Evolutionary conservation across 2,888 invertebrate species (phyloP), one percentile per base, ranked within the genome.

Genomic region (Heliconius charithonia): DNA sequence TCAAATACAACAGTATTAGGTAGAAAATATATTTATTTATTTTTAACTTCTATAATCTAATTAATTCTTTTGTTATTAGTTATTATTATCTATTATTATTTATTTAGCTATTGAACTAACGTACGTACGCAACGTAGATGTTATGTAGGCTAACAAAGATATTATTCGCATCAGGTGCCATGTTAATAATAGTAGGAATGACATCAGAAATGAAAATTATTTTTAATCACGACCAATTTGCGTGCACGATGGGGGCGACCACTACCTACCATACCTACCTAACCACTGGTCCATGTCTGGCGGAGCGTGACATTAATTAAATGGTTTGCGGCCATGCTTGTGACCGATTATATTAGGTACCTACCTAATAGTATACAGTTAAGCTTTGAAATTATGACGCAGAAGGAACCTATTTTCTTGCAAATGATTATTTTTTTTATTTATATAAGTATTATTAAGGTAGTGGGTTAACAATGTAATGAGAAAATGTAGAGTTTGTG

Each of bases 131-230:
- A n/a, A n/a, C n/a, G 4, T 51, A 67, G 66, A 69, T 41, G 59
- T 70, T 71, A 62, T 72, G 67, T 76, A 76, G 80, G 84, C 83
- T 88, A 89, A 88, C 86, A 88, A 87, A 87, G 81, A 87, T 91
- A 93, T 94, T 93, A 92, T 85, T 84, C 93, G 94, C 93, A 91
- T 89, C 93, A 87, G 86, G 85, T 90, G 85, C 78, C 85, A 73
- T 80, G 66, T 85, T 94, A 94, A 94, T 89, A 78, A 81, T 66
- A 63, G 89, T 88, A 89, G 89, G 91, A 94, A 92, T 94, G 94
- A 94, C 95, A 95, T 91, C 91, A 91, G 92, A 93, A 92, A 93
- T 93, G 93, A 89, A 93, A 95, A 94, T 94, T 94, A 93, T 92
- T 94, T 94, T 94, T 94, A 94, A 94, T 94, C 93, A 91, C 87